Conservation (phyloP, 2,797 vertebrate species). For the Sciurus vulgaris region DNA sequence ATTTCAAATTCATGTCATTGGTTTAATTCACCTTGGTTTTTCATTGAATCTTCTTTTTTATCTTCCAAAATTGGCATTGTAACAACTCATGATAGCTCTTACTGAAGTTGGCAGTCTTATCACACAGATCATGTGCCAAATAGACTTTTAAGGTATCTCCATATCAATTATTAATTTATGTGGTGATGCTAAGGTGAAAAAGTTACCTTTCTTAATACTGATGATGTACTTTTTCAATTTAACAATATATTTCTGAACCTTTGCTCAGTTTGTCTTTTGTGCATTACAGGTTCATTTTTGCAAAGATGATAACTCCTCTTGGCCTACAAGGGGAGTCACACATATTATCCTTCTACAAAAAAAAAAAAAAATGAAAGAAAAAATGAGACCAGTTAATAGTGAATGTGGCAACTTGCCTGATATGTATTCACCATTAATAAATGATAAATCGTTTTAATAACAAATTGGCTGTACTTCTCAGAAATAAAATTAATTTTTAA, state of each 20-base stretch:
- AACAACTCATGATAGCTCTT: background rate
- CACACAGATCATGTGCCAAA: background rate
- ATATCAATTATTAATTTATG: too few species aligned
- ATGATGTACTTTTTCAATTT: background rate
- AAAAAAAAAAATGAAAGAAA: background rate
- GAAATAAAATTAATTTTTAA: conserved; percentile 62
- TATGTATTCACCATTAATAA: conserved; percentile 52
- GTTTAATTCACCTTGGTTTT: background rate
- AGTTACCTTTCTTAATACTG: background rate
- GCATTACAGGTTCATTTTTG: background rate
- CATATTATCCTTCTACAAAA: background rate
- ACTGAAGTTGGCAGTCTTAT: background rate
- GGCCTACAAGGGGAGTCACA: background rate
- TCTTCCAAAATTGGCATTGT: conserved; percentile 25
- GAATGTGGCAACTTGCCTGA: background rate
- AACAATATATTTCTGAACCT: background rate
- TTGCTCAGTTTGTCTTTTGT: background rate
- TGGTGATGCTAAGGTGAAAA: background rate
- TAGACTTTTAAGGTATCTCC: background rate
- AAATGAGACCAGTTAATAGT: conserved; percentile 25
- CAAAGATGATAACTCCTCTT: background rate
- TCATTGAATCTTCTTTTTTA: background rate
- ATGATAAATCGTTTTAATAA: conserved; percentile 56
- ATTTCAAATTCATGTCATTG: background rate
- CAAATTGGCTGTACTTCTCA: conserved; percentile 15